phyloP scores from a whole-genome alignment of 64 coral and sea anemone genomes.

The Dendrophyllia cribrosa region DNA sequence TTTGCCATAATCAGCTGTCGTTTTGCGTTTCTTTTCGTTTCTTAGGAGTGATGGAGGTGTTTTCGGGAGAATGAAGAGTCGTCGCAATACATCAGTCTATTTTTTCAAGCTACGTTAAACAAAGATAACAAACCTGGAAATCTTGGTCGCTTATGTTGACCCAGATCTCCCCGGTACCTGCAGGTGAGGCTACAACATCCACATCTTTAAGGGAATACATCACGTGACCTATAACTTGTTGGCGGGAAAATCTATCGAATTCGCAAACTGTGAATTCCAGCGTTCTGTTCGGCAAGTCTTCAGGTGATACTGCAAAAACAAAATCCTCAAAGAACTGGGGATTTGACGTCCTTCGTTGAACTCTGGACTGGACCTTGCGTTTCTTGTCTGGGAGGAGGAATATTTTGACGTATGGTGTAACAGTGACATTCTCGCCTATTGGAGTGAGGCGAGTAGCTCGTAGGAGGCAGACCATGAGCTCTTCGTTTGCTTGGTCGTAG shows the following conservation, averaged over 20 bases:
- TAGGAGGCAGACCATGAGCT: constrained; percentile 76
- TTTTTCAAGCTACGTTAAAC: too few species aligned
- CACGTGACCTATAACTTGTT: constrained; percentile 94
- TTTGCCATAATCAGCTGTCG: too few species aligned
- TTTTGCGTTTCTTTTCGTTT: too few species aligned
- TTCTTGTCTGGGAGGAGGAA: constrained; percentile 90
- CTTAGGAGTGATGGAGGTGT: too few species aligned
- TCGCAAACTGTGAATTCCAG: constrained; percentile 90
- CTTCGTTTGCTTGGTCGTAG: constrained; percentile 76
- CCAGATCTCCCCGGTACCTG: constrained; percentile 84
- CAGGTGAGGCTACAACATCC: constrained; percentile 31
- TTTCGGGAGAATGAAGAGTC: too few species aligned
- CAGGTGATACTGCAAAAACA: constrained; percentile 76
- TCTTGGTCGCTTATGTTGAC: constrained; percentile 81
- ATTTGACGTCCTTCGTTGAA: constrained; percentile 79
- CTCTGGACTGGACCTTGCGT: constrained; percentile 84
- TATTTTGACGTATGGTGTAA: constrained; percentile 87
- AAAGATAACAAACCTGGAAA: constrained; percentile 49
- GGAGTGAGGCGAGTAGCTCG: constrained; percentile 82
- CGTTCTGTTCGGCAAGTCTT: constrained; percentile 62
- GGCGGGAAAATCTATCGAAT: constrained; percentile 96
- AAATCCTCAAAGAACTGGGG: constrained; percentile 95
- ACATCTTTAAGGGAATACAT: constrained; percentile 59
- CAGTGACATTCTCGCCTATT: constrained; percentile 76
- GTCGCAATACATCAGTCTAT: too few species aligned